Evolutionary conservation across 2,797 vertebrate genomes (phyloP).

Genomic region (Spizella passerina): DNA sequence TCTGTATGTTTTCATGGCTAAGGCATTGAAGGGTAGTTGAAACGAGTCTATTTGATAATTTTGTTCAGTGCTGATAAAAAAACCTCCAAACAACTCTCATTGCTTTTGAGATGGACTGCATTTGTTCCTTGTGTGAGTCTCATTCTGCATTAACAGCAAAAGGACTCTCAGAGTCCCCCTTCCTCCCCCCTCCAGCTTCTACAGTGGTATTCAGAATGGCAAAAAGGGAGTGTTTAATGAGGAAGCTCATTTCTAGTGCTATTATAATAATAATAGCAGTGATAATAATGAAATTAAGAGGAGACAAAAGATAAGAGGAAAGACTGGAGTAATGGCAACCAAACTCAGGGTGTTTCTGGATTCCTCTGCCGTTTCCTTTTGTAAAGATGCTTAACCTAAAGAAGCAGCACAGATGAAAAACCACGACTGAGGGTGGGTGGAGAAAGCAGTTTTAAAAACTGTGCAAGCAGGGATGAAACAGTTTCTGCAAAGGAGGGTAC

Average conservation of each 20-base stretch:
- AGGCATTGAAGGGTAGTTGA: neutral
- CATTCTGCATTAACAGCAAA: neutral
- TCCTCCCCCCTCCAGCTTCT: neutral
- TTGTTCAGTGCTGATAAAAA: neutral
- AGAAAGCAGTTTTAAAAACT: slow-evolving; percentile 37
- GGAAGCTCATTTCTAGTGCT: neutral
- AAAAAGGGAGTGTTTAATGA: neutral
- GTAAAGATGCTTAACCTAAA: neutral
- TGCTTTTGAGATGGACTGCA: neutral
- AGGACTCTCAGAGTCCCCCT: neutral
- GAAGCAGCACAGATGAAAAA: slow-evolving; percentile 2
- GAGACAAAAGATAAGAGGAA: neutral
- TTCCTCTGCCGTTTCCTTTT: neutral
- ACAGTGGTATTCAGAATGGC: neutral
- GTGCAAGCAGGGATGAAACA: slow-evolving; percentile 30
- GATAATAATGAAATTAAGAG: neutral
- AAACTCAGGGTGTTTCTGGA: neutral
- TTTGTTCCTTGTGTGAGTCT: neutral
- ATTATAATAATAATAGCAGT: neutral
- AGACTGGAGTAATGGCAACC: neutral
- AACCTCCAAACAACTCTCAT: neutral
- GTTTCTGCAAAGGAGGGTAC: slow-evolving; percentile 23
- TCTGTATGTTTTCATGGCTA: neutral
- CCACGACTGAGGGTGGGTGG: neutral
- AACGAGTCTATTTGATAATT: neutral